Base-by-base conservation (phyloP, 1,140 invertebrate species). In the Limonius californicus region DNA sequence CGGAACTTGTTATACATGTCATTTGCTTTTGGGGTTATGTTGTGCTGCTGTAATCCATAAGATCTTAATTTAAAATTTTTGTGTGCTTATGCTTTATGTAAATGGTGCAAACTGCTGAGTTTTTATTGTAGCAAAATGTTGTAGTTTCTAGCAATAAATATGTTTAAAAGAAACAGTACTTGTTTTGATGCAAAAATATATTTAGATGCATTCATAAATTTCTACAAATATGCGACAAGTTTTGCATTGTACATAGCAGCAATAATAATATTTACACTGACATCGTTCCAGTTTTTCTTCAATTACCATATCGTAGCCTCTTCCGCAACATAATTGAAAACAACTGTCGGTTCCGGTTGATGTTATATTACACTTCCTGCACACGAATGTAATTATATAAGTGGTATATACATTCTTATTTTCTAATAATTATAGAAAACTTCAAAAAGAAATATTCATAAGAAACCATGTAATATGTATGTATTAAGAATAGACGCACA, bases 211-310 rank as follows among this genome's bases (percentile, higher is more conserved):
- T 72, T 86, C 86, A 74, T 88, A 83, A 45, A 85, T 84, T 71
- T 88, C 84, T 50, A 82, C 82, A 70, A 83, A 80, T 66, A 81
- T 81, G 64, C 84, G 79, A 77, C 90, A 93, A 1, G 86, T 87
- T 76, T 94, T 88, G 77, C 93, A 96, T 74, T 90, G 88, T 8
- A 96, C 92, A 72, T 90, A 89, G 77, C 93, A 95, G 78, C 92
- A 95, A 83, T 90, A 93, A 74, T 92, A 85, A 78, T 94, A 95
- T 76, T 91, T 90, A 82, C 93, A 96, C 69, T 91, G 86, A 78
- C 93, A 95, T 70, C 89, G 81, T 75, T 90, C 88, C 21, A 86
- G 79, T 27, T 85, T 84, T 70, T 86, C 83, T 32, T 83, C 81
- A 42, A 85, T 84, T 53, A 85, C 82, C 1, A 88, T 91, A 42